Evolutionary conservation across 2,797 vertebrate genomes (phyloP).

Genomic region (Crypturellus tataupa): DNA sequence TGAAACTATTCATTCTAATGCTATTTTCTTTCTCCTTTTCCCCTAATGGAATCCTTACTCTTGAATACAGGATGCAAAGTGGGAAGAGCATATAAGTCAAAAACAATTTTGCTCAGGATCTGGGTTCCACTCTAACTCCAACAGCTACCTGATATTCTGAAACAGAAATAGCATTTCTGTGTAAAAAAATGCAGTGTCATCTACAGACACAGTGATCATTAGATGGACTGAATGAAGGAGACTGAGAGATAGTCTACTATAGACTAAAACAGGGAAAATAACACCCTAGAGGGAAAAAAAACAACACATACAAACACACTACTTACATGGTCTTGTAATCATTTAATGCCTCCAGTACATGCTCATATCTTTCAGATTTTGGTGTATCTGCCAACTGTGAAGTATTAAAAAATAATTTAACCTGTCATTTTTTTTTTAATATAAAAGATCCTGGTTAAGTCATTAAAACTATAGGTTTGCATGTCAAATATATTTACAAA

Average conservation of each 20-base stretch:
- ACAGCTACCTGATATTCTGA: not conserved
- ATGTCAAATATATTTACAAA: not conserved
- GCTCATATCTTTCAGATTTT: constrained; percentile 91
- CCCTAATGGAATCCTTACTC: not conserved
- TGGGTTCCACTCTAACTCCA: not conserved
- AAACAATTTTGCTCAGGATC: not conserved
- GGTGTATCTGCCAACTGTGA: constrained; percentile 91
- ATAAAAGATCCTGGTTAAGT: constrained; percentile 32
- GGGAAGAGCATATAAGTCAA: not conserved
- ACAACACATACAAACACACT: not conserved
- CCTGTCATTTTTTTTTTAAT: constrained; percentile 27
- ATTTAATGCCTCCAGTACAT: constrained; percentile 93
- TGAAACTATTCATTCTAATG: not conserved
- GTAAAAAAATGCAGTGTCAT: not conserved
- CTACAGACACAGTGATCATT: not conserved
- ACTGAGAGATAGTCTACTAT: not conserved
- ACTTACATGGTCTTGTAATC: constrained; percentile 96
- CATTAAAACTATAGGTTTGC: not conserved
- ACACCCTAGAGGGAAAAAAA: not conserved
- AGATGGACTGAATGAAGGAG: not conserved
- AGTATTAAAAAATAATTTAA: constrained; percentile 80
- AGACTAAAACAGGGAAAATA: not conserved
- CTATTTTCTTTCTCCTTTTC: not conserved
- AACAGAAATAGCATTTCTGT: not conserved
- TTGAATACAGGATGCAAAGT: not conserved